These are phyloP conservation scores for Cossypha polioptera DNA, from an alignment of 2,797 vertebrate genomes.

Conservation along the genomic window DNA sequence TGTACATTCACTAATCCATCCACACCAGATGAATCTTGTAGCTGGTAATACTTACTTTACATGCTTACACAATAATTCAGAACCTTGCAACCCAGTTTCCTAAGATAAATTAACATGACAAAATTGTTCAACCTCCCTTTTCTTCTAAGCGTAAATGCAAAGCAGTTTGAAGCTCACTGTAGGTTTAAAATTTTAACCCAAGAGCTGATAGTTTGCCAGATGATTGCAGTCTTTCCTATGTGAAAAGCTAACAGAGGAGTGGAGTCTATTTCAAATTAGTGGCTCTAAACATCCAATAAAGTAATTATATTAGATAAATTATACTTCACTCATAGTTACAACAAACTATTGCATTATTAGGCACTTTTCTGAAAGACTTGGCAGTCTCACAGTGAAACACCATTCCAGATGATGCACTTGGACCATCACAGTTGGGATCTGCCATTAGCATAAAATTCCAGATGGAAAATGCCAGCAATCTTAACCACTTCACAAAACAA, in stretches of 20 bases:
- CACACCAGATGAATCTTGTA: not conserved
- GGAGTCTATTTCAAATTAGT: not conserved
- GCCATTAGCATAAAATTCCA: not conserved
- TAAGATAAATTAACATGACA: not conserved
- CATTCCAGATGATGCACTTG: not conserved
- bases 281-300: not conserved
- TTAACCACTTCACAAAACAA: not conserved
- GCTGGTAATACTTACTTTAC: not conserved
- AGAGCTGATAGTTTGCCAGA: not conserved
- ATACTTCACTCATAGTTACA: not conserved
- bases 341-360: not conserved
- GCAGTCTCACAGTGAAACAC: not conserved
- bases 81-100: not conserved
- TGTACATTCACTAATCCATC: not conserved
- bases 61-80: not conserved
- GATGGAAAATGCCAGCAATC: not conserved
- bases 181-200: not conserved
- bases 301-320: not conserved
- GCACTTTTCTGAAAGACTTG: not conserved
- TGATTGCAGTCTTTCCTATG: not conserved
- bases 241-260: not conserved
- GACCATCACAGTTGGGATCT: not conserved
- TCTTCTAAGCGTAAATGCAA: not conserved
- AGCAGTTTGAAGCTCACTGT: not conserved
- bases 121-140: not conserved